A percentile compares a stretch with the other conserved stretches of the same genome.
Evolutionary conservation across 2,888 invertebrate genomes (phyloP).

Genomic region (Microctonus brassicae): DNA sequence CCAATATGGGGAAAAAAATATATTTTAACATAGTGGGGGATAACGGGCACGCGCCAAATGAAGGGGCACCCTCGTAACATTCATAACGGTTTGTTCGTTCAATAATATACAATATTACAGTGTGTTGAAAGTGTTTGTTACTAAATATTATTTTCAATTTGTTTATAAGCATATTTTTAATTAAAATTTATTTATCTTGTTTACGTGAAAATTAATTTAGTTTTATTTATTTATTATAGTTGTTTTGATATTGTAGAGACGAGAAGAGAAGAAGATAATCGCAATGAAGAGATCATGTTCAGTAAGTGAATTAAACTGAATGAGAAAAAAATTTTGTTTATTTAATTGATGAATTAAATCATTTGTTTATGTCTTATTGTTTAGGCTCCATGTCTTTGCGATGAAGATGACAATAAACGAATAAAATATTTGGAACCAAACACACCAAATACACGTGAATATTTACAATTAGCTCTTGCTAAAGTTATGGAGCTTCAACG

Average conservation of each 20-base stretch:
- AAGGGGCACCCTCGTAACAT: conserved; percentile 24
- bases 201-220: not conserved
- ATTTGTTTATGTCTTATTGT: conserved; percentile 20
- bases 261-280: conserved; percentile 11
- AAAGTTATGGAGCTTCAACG: conserved; percentile 62
- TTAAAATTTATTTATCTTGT: not conserved
- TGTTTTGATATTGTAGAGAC: not conserved
- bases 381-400: conserved; percentile 58
- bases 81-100: conserved; percentile 39
- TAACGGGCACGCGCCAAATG: conserved; percentile 21
- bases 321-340: not conserved
- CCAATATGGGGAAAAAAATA: not conserved
- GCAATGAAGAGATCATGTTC: conserved; percentile 64
- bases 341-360: not conserved
- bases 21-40: conserved; percentile 12
- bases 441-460: conserved; percentile 59
- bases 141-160: not conserved
- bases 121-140: not conserved
- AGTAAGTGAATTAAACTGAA: conserved; percentile 52
- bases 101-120: conserved; percentile 26
- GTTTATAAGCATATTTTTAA: not conserved
- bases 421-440: conserved; percentile 40
- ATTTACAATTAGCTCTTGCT: conserved; percentile 60
- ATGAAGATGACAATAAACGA: conserved; percentile 51
- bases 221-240: not conserved